Conservation (phyloP, 2,113 vertebrate species). For the Silurus glanis region DNA sequence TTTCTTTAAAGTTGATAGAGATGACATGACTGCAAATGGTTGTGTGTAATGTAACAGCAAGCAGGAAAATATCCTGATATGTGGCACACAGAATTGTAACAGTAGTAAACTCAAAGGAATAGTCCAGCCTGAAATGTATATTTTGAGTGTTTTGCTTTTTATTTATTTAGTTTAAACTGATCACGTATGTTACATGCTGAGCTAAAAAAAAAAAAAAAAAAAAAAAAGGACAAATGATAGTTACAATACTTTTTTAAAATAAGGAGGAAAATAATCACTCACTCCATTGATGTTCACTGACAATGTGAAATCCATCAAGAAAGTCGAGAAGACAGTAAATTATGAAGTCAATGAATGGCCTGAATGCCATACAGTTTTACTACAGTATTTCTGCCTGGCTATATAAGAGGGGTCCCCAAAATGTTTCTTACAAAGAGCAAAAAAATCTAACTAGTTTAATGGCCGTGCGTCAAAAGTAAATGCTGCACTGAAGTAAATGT, state of each 20-base stretch:
- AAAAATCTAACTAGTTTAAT: no score
- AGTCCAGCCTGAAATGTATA: not conserved
- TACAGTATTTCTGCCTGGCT: not conserved
- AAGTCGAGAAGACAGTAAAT: not conserved
- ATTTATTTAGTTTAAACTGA: not conserved
- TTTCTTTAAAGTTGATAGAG: not conserved
- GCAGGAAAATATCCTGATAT: not conserved
- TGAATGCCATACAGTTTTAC: not conserved
- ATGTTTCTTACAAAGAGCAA: no score
- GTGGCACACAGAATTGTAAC: not conserved
- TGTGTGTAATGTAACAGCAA: not conserved
- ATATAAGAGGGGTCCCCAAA: no score
- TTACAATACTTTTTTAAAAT: not conserved
- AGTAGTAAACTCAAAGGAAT: not conserved
- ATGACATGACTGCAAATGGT: not conserved
- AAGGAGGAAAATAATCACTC: not conserved
- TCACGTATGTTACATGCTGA: not conserved
- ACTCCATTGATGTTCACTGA: not conserved
- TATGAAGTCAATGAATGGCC: not conserved
- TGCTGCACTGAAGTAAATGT: no score
- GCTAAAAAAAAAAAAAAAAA: not conserved
- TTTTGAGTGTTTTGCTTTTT: not conserved
- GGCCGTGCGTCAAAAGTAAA: no score
- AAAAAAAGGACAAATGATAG: no score
- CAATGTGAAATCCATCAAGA: not conserved